Conservation (phyloP, 2,113 vertebrate species). For the Planiliza haematocheilus region DNA sequence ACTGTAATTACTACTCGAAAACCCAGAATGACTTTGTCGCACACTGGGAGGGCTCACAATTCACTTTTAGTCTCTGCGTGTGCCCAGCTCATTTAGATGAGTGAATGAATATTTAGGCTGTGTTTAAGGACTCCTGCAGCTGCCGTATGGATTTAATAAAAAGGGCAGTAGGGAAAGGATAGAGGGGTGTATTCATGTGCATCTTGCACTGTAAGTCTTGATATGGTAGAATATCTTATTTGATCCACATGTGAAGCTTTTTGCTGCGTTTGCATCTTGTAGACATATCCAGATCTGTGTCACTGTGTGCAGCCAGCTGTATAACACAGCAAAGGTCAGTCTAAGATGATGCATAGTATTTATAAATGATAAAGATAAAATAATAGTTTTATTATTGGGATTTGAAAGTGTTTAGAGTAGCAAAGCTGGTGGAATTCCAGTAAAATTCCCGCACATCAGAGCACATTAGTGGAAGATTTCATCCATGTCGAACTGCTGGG, state of each 20-base stretch:
- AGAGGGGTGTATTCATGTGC: constrained; percentile 5
- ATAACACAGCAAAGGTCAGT: neutral
- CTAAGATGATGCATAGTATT: neutral
- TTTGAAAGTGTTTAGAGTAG: neutral
- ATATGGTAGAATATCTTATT: constrained; percentile 12
- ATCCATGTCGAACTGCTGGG: no score
- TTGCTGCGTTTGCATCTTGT: neutral
- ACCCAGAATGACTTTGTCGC: constrained; percentile 46
- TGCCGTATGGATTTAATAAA: constrained; percentile 46
- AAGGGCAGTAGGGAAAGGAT: neutral
- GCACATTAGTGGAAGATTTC: no score
- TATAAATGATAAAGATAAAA: neutral
- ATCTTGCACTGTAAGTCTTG: neutral
- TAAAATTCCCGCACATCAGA: no score
- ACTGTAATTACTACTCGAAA: constrained; percentile 62
- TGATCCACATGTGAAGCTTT: neutral
- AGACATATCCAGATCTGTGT: neutral
- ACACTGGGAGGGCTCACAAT: constrained; percentile 48
- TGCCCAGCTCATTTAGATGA: constrained; percentile 57
- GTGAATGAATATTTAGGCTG: constrained; percentile 63
- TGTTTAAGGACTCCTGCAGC: constrained; percentile 62
- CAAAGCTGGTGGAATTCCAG: no score
- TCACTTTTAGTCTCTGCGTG: constrained; percentile 55
- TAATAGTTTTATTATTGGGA: neutral
- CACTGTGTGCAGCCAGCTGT: neutral